Conservation (phyloP, 2,888 invertebrate species). For the Amaurobius ferox region DNA sequence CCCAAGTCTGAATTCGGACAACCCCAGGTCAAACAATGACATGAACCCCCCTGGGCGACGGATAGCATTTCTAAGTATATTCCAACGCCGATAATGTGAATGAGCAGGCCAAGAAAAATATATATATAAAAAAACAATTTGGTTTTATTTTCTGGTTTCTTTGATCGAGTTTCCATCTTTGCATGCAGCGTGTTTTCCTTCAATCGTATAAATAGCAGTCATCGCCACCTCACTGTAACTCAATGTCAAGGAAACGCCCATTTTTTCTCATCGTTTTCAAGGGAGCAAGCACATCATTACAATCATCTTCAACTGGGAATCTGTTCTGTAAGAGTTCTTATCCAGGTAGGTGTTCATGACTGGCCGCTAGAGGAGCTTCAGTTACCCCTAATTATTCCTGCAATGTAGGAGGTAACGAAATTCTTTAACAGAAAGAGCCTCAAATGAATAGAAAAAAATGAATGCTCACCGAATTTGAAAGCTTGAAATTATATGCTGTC, state of each 20-base stretch:
- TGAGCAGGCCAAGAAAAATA: conserved; percentile 41
- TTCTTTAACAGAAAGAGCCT: too few species aligned
- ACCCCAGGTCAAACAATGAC: conserved; percentile 67
- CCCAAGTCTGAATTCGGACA: conserved; percentile 62
- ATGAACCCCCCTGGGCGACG: conserved; percentile 52
- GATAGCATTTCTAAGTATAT: conserved; percentile 56
- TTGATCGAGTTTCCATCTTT: conserved; percentile 60
- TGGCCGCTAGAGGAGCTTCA: too few species aligned
- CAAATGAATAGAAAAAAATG: too few species aligned
- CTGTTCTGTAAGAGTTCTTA: not conserved
- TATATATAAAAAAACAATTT: conserved; percentile 60
- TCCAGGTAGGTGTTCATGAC: too few species aligned
- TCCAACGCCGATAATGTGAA: conserved; percentile 49
- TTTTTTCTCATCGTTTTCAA: conserved; percentile 19
- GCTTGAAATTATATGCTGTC: too few species aligned
- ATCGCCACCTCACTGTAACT: conserved; percentile 58
- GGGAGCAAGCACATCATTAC: not conserved
- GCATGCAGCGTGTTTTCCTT: conserved; percentile 54
- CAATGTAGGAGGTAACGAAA: too few species aligned
- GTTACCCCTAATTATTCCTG: too few species aligned
- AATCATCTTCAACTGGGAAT: not conserved
- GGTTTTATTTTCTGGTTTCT: conserved; percentile 55
- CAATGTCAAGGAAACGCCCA: conserved; percentile 62
- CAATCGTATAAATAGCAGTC: conserved; percentile 64
- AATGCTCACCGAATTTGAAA: too few species aligned